These are phyloP conservation scores for Geotrypetes seraphini DNA, from an alignment of 2,797 vertebrate species.

Conservation along the genomic window DNA sequence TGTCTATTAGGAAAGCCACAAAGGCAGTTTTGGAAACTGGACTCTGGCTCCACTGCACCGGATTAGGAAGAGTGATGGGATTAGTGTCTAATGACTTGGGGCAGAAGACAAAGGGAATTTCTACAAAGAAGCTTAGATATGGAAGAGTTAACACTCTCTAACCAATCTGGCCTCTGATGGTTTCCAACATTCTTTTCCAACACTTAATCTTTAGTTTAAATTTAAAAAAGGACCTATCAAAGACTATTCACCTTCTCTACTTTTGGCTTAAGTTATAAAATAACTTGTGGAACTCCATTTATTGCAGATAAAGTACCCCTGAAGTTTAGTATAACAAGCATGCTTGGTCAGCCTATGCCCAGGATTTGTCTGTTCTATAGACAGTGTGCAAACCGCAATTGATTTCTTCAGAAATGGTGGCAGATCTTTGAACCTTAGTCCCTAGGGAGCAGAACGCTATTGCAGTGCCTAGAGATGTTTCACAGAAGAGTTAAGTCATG, in stretches of 20 bases:
- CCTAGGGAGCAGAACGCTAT: too few species aligned
- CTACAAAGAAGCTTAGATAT: slow-evolving; percentile 99
- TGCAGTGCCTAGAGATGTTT: too few species aligned
- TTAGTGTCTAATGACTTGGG: slow-evolving; percentile 99
- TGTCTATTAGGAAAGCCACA: slow-evolving; percentile 73
- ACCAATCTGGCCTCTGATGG: slow-evolving; percentile 58
- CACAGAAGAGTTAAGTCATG: too few species aligned
- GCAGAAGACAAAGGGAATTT: slow-evolving; percentile 98
- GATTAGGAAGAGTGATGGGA: slow-evolving; percentile 98
- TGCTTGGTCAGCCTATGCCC: too few species aligned
- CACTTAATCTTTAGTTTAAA: slow-evolving; percentile 28
- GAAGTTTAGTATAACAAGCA: too few species aligned
- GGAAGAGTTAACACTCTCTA: slow-evolving; percentile 98
- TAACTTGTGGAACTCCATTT: too few species aligned
- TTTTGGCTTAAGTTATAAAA: slow-evolving; percentile 31
- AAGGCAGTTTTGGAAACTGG: slow-evolving; percentile 78
- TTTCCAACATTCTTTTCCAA: slow-evolving; percentile 57
- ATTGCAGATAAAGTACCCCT: too few species aligned
- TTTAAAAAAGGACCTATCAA: slow-evolving; percentile 22
- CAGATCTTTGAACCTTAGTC: too few species aligned
- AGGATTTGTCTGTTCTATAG: too few species aligned
- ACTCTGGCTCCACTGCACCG: slow-evolving; percentile 81
- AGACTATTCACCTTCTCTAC: slow-evolving; percentile 41
- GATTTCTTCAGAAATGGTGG: too few species aligned
- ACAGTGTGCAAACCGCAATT: too few species aligned